Percentiles rank a stretch among this genome's conserved stretches.
phyloP scores from a whole-genome alignment of 2,113 vertebrate species.

The Toxotes jaculatrix region DNA sequence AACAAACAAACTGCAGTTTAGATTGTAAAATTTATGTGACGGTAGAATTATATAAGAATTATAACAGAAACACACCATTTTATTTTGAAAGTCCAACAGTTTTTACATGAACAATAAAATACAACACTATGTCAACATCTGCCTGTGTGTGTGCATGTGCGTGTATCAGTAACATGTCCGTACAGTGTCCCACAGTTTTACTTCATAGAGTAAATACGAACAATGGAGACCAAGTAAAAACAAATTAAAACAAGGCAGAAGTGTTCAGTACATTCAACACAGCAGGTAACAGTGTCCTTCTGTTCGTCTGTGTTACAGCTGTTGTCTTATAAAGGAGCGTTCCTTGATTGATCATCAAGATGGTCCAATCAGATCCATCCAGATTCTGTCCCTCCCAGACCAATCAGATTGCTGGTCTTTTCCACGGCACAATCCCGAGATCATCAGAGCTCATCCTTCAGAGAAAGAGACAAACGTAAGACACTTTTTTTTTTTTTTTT shows the following conservation, averaged over 20 bases:
- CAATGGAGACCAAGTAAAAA: conserved; percentile 62
- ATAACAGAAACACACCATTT: conserved; percentile 38
- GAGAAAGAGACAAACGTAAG: background rate
- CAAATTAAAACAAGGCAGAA: conserved; percentile 41
- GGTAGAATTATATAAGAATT: background rate
- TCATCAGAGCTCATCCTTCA: conserved; percentile 78
- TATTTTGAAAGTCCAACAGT: conserved; percentile 47
- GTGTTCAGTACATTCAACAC: conserved; percentile 39
- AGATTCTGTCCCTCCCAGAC: conserved; percentile 8
- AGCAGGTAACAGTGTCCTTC: conserved; percentile 21
- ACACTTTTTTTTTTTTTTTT: background rate
- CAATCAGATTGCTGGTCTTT: conserved; percentile 15
- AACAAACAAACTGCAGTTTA: background rate
- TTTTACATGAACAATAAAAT: conserved; percentile 51
- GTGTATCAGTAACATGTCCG: conserved; percentile 28
- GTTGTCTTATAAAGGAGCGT: conserved; percentile 37
- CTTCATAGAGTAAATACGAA: conserved; percentile 81
- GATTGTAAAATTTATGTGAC: background rate
- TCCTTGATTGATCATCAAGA: background rate
- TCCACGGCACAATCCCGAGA: background rate
- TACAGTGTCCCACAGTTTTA: conserved; percentile 70
- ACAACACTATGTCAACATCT: conserved; percentile 41
- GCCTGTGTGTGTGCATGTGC: conserved; percentile 18
- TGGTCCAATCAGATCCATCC: conserved; percentile 36
- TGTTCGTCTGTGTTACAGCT: conserved; percentile 6